Conservation (phyloP, 2,113 vertebrate species). For the Tonatia bakeri region DNA sequence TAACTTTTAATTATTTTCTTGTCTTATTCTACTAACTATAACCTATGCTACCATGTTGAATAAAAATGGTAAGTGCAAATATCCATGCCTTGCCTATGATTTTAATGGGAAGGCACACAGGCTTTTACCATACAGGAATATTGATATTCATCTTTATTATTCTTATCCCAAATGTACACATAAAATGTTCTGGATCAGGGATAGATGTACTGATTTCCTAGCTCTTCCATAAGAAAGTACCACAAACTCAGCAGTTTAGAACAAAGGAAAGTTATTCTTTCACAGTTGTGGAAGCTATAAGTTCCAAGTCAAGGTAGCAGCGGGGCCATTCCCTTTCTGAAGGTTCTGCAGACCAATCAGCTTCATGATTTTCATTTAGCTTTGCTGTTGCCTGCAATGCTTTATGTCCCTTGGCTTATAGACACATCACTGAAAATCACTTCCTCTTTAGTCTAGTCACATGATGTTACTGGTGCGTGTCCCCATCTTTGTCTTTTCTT, state of each 20-base stretch:
- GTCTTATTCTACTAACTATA: neutral
- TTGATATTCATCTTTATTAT: neutral
- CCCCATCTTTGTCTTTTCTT: neutral
- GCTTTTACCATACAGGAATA: neutral
- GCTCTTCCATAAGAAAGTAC: neutral
- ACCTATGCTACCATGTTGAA: neutral
- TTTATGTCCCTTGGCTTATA: neutral
- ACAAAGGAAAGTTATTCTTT: neutral
- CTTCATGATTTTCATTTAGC: neutral
- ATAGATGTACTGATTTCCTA: neutral
- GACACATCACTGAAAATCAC: neutral
- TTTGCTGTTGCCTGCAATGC: neutral
- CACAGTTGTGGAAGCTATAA: neutral
- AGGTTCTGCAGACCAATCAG: accelerated
- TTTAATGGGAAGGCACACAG: neutral
- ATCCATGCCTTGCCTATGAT: neutral
- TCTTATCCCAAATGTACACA: neutral
- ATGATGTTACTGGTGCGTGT: too few relatives aligned
- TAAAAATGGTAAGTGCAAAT: neutral
- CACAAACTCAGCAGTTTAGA: neutral
- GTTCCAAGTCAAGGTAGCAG: neutral
- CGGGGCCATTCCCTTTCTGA: neutral
- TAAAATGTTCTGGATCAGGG: neutral
- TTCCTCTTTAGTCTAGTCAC: neutral
- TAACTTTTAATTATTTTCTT: neutral